Evolutionary conservation across 2,888 invertebrate genomes (phyloP).

Genomic region (Latrodectus hesperus): DNA sequence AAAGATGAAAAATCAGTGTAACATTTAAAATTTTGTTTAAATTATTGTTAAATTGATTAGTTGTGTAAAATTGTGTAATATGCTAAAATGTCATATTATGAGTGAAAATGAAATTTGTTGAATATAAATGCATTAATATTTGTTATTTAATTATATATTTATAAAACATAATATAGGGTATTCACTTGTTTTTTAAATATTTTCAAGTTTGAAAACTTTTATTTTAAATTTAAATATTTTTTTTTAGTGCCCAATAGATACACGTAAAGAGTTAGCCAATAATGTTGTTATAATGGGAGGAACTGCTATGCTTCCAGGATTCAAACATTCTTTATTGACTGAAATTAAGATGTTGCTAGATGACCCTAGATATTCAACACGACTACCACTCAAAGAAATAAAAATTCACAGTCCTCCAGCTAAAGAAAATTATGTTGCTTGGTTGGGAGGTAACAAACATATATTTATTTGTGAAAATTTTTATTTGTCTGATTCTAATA

Average conservation of each 20-base stretch:
- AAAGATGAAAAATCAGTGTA: background rate
- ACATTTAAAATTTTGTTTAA: background rate
- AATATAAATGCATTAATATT: background rate
- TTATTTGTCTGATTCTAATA: too few species aligned
- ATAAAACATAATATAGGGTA: background rate
- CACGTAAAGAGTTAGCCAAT: conserved; percentile 84
- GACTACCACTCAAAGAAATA: conserved; percentile 81
- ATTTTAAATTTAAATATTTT: background rate
- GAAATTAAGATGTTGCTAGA: conserved; percentile 84
- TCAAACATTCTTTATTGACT: conserved; percentile 84
- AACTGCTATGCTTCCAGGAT: conserved; percentile 86
- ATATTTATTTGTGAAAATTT: too few species aligned
- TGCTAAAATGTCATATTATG: too few species aligned
- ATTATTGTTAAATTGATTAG: background rate
- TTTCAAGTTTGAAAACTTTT: background rate
- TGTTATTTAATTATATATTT: background rate
- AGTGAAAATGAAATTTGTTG: too few species aligned
- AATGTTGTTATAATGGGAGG: conserved; percentile 93
- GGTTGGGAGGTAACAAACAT: conserved; percentile 83
- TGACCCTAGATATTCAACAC: conserved; percentile 77
- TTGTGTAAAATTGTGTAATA: background rate
- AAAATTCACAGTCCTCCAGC: conserved; percentile 88
- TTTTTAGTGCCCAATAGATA: conserved; percentile 86
- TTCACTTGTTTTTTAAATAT: background rate
- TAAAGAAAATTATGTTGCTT: conserved; percentile 87